Evolutionary conservation across 2,113 vertebrate species (phyloP).

Genomic region (Grammomys dolichurus): DNA sequence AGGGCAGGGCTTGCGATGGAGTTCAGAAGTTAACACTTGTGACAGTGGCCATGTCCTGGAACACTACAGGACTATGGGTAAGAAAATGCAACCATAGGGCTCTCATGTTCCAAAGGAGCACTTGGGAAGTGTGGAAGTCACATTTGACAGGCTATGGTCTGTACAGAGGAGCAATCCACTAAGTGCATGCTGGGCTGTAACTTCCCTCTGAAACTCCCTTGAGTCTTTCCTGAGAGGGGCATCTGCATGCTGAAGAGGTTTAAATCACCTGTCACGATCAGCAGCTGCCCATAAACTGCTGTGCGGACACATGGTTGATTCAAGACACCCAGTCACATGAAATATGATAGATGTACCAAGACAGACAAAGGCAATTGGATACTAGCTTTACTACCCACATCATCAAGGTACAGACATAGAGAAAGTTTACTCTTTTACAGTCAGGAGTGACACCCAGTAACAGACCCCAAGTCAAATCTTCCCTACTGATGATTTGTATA

Average conservation of each 20-base stretch:
- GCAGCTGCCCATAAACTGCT: background rate
- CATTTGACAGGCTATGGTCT: background rate
- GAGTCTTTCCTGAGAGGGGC: too few species aligned
- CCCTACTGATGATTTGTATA: background rate
- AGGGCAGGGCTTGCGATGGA: fast-evolving
- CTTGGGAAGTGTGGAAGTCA: fast-evolving
- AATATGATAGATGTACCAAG: slow-evolving; percentile 13
- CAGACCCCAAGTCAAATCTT: slow-evolving; percentile 5
- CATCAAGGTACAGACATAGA: slow-evolving; percentile 5
- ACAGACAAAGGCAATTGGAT: background rate
- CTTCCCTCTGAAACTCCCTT: background rate
- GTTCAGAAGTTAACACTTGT: fast-evolving
- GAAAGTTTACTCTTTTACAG: slow-evolving; percentile 66
- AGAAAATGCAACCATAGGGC: fast-evolving
- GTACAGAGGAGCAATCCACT: background rate
- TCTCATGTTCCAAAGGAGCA: fast-evolving
- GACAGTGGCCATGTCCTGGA: fast-evolving
- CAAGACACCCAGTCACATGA: slow-evolving; percentile 10
- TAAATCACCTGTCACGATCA: background rate
- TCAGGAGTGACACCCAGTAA: background rate
- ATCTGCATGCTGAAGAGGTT: background rate
- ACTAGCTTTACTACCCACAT: slow-evolving; percentile 41
- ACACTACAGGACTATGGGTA: background rate
- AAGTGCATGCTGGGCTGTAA: background rate
- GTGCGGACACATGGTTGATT: slow-evolving; percentile 69